Conservation (phyloP, 2,113 vertebrate species). For the Bagarius yarrelli region DNA sequence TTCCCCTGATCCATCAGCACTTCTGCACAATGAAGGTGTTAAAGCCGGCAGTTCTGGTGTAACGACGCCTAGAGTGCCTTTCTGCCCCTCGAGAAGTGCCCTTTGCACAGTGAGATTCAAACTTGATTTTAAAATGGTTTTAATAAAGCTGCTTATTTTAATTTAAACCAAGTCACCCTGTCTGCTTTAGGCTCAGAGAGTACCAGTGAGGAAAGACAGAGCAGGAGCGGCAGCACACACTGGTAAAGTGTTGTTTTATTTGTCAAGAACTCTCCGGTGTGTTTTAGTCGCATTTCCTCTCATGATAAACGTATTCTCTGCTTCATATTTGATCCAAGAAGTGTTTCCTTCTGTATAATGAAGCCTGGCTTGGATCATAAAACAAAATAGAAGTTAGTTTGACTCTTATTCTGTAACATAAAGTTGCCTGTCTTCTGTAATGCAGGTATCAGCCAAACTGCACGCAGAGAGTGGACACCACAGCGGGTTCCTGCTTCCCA, state of each 20-base stretch:
- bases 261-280: not conserved
- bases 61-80: slow-evolving; percentile 52
- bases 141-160: not conserved
- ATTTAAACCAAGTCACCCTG: not conserved
- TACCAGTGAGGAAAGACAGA: slow-evolving; percentile 50
- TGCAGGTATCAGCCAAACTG: slow-evolving; percentile 49
- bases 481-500: slow-evolving; percentile 62
- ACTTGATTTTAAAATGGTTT: not conserved
- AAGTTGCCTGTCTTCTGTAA: slow-evolving; percentile 18
- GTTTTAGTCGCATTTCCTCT: not conserved
- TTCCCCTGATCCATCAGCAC: slow-evolving; percentile 59
- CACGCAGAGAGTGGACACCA: slow-evolving; percentile 60
- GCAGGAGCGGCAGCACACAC: slow-evolving; percentile 44
- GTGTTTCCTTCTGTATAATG: not conserved
- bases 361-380: not conserved
- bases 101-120: slow-evolving; percentile 56
- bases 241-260: slow-evolving; percentile 17
- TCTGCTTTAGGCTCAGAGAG: slow-evolving; percentile 40
- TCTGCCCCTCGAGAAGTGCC: slow-evolving; percentile 54
- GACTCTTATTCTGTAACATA: not conserved
- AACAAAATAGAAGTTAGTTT: not conserved
- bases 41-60: slow-evolving; percentile 37
- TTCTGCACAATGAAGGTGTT: slow-evolving; percentile 63
- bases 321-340: not conserved
- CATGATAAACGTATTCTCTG: not conserved